These are phyloP conservation scores for Lepilemur ruficaudatus DNA, from an alignment of 2,797 vertebrate genomes.

Conservation along the genomic window DNA sequence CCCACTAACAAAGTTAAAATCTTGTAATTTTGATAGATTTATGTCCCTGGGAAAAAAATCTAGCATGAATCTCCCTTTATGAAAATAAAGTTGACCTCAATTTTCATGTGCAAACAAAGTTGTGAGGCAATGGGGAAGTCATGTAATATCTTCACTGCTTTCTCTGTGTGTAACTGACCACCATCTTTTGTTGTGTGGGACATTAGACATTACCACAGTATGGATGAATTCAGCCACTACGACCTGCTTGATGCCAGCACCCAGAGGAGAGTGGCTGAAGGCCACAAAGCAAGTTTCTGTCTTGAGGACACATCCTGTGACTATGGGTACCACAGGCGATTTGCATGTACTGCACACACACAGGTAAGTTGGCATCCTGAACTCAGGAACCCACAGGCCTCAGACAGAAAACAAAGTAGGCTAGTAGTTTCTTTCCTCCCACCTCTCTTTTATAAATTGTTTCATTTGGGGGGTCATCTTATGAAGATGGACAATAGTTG, in stretches of 20 bases:
- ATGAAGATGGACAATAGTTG: neutral
- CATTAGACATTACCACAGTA: constrained; percentile 97
- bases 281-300: constrained; percentile 99
- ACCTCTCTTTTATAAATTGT: neutral
- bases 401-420: neutral
- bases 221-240: constrained; percentile 99
- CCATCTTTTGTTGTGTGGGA: constrained; percentile 24
- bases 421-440: neutral
- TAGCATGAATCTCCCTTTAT: neutral
- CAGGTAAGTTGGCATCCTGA: constrained; percentile 86
- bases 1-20: constrained; percentile 1
- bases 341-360: constrained; percentile 95
- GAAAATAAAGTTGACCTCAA: neutral
- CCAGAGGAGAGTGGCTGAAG: constrained; percentile 94
- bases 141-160: neutral
- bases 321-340: constrained; percentile 96
- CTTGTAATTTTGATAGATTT: constrained; percentile 16
- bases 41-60: neutral
- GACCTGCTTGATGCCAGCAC: constrained; percentile 93
- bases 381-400: neutral
- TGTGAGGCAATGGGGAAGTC: neutral
- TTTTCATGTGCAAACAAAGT: constrained; percentile 2
- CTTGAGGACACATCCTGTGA: constrained; percentile 98
- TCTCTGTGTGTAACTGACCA: constrained; percentile 17
- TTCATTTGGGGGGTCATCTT: neutral